Evolutionary conservation across 2,797 vertebrate genomes (phyloP).

Genomic region (Nothura maculosa): DNA sequence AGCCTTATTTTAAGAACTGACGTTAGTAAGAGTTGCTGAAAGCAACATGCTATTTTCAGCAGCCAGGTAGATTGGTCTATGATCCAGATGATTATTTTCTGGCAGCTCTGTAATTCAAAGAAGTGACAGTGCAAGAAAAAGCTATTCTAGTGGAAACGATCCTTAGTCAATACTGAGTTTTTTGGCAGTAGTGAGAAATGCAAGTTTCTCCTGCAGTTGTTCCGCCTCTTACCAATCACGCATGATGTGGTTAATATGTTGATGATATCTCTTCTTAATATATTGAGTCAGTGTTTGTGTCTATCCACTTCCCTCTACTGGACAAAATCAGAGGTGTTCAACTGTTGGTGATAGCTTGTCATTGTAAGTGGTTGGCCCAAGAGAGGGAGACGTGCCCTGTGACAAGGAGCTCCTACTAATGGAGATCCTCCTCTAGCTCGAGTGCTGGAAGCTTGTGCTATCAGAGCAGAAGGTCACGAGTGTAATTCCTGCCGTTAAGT

Average conservation of each 20-base stretch:
- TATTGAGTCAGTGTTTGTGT: conserved; percentile 62
- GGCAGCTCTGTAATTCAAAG: neutral
- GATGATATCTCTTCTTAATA: conserved; percentile 47
- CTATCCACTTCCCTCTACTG: conserved; percentile 74
- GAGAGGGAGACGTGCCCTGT: conserved; percentile 43
- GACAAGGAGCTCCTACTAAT: conserved; percentile 67
- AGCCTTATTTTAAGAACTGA: neutral
- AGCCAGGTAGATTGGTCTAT: neutral
- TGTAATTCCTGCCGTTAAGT: conserved; percentile 64
- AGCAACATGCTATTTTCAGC: neutral
- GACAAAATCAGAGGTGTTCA: conserved; percentile 71
- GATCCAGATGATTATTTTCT: neutral
- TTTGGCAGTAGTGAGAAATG: neutral
- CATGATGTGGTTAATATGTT: conserved; percentile 56
- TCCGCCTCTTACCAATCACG: neutral
- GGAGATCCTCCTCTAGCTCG: conserved; percentile 65
- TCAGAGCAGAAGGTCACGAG: conserved; percentile 57
- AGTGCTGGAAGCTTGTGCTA: conserved; percentile 61
- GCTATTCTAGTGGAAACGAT: conserved; percentile 16
- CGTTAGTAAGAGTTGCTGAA: neutral
- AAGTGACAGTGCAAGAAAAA: neutral
- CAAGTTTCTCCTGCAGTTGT: neutral
- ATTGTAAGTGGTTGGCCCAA: conserved; percentile 57
- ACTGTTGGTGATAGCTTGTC: conserved; percentile 65
- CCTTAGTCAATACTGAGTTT: neutral